Conservation (phyloP, 2,888 invertebrate genomes). For the Ecdyonurus torrentis region DNA sequence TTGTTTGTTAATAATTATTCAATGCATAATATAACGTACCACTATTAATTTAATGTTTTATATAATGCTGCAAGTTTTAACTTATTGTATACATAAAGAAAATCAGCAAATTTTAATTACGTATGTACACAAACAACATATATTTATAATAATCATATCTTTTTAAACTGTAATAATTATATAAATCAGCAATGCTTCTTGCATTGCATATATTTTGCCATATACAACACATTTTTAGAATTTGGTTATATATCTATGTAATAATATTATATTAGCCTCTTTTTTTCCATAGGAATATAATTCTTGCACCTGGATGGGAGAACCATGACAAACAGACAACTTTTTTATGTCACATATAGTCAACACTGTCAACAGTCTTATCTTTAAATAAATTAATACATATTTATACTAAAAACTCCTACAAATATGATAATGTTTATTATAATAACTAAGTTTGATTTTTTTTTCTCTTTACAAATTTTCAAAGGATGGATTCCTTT, state of each 20-base stretch:
- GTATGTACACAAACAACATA: no score
- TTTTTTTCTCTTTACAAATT: background rate
- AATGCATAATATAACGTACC: no score
- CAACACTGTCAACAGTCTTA: conserved; percentile 4
- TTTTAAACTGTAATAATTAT: no score
- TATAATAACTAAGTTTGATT: background rate
- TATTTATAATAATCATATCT: no score
- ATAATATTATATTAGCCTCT: background rate
- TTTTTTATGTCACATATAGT: background rate
- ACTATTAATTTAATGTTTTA: no score
- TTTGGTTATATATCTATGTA: background rate
- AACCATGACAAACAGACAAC: conserved; percentile 2
- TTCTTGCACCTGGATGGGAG: background rate
- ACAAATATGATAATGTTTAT: background rate
- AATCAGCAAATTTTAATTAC: no score
- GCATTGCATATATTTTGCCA: no score
- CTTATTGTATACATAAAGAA: no score
- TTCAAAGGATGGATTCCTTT: conserved; percentile 1
- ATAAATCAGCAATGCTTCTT: no score
- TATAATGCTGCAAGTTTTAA: no score
- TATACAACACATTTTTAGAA: background rate
- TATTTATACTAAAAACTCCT: background rate
- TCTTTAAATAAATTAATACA: background rate
- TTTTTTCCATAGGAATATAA: background rate
- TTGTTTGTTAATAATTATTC: no score